Evolutionary conservation across 2,888 invertebrate genomes (phyloP), one percentile per base, ranked within the genome.

Genomic region (Agrilus cyanescens): DNA sequence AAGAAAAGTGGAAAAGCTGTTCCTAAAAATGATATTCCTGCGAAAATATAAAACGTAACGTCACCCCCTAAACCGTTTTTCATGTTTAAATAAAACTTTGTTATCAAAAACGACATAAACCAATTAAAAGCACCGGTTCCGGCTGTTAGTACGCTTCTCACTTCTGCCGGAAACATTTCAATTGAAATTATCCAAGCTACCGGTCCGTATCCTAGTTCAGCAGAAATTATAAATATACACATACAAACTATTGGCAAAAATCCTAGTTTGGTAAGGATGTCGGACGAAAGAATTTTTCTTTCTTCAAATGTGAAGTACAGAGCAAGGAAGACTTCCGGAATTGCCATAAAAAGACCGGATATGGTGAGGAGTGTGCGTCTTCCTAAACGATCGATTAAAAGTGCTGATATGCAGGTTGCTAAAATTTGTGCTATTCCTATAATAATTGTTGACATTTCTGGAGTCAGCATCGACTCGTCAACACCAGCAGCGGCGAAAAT

Each of bases 131-230:
- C 76, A 15, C 87, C 84, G 1, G 86, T 85, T 16, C 85, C 76
- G 1, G 87, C 85, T 13, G 80, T 76, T 14, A 82, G 83, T 39
- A 83, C 71, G 3, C 79, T 81, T 59, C 85, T 86, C 45, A 87
- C 82, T 54, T 86, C 81, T 3, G 82, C 72, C 38, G 85, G 75
- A 61, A 91, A 84, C 10, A 91, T 69, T 62, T 91, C 91, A 3
- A 88, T 78, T 62, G 82, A 72, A 72, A 86, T 83, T 72, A 89
- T 75, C 86, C 86, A 87, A 0, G 90, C 90, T 33, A 91, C 84
- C 0, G 90, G 90, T 0, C 90, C 90, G 54, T 81, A 83, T 37
- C 89, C 89, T 37, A 88, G 57, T 0, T 86, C 85, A 67, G 88
- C 90, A 31, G 84, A 76, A 14, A 85, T 65, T 13, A 89, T 81